phyloP scores from a whole-genome alignment of 35 echinoderm and acorn worm species.

The Diadema setosum region DNA sequence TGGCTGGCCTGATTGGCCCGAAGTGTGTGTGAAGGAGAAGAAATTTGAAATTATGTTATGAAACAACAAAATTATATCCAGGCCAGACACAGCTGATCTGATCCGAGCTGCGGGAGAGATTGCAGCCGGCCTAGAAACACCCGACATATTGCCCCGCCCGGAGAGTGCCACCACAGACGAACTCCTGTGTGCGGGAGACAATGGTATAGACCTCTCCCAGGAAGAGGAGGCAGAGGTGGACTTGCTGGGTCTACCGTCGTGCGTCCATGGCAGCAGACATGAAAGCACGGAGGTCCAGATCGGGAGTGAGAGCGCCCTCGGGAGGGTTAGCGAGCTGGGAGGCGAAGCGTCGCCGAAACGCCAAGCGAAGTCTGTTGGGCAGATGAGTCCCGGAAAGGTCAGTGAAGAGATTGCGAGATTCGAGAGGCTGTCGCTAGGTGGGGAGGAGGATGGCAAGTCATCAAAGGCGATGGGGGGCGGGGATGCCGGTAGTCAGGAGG shows the following conservation, averaged over 20 bases:
- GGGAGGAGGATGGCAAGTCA: background rate
- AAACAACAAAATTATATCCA: too few species aligned
- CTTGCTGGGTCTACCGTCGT: background rate
- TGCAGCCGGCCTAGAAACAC: background rate
- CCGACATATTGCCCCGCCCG: background rate
- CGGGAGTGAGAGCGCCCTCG: background rate
- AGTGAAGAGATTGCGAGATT: background rate
- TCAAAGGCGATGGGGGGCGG: background rate
- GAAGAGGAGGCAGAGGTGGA: background rate
- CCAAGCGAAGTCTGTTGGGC: background rate
- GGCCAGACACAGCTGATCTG: conserved; percentile 73
- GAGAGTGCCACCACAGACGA: conserved; percentile 70
- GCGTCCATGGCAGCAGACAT: conserved; percentile 3
- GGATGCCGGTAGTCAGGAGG: background rate
- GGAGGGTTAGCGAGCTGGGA: background rate
- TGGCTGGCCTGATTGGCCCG: too few species aligned
- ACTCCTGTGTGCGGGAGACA: background rate
- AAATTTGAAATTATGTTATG: too few species aligned
- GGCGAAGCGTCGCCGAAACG: too few species aligned
- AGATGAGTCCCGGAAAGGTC: background rate
- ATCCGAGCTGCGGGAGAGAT: conserved; percentile 41
- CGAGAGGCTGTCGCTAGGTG: background rate
- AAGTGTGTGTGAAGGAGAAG: background rate
- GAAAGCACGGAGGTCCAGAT: conserved; percentile 39
- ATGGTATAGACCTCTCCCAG: background rate